Base-by-base conservation (phyloP, 2,113 vertebrate species). In the Anas platyrhynchos region DNA sequence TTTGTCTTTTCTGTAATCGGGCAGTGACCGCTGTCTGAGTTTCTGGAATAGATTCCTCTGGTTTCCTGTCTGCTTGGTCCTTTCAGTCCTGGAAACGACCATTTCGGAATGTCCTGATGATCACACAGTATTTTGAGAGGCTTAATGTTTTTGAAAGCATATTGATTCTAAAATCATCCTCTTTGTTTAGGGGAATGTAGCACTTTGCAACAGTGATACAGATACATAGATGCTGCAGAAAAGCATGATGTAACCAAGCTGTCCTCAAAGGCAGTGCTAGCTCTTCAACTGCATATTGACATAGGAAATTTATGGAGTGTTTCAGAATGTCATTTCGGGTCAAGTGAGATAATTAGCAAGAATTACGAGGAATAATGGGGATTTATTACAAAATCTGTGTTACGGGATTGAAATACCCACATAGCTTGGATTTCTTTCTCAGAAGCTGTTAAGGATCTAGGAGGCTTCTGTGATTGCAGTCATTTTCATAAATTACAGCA, bases 181-280 rank as follows among this genome's bases (percentile, higher is more conserved):
- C 0, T 36, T 89, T 2, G 14, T 74, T 83, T n/a, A 31, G 1
- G 11, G 17, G 31, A 58, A 18, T 0, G 1, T 16, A 31, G 61
- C 27, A 0, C 34, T 84, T 48, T 48, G 38, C 23, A 25, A 0
- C 29, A 46, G 44, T 21, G 58, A 14, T 66, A 2, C 63, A 17
- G 41, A 69, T n/a, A n/a, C n/a, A n/a, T 61, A 52, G 68, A 3
- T 80, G 86, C 48, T 81, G 36, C 50, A 86, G 82, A 13, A 75
- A 21, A 77, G 23, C 21, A 2, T 2, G 23, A 41, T 38, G 48
- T 55, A 34, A 87, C 71, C 54, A 17, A 62, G 52, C 36, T 77
- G 56, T 55, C 82, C 89, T n/a, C 52, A 50, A 41, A 71, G 26
- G 5, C 63, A 34, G 2, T 9, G 3, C 32, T 66, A 54, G 54